These are phyloP conservation scores for Latrodectus hesperus DNA, from an alignment of 2,888 invertebrate species.

Conservation along the genomic window DNA sequence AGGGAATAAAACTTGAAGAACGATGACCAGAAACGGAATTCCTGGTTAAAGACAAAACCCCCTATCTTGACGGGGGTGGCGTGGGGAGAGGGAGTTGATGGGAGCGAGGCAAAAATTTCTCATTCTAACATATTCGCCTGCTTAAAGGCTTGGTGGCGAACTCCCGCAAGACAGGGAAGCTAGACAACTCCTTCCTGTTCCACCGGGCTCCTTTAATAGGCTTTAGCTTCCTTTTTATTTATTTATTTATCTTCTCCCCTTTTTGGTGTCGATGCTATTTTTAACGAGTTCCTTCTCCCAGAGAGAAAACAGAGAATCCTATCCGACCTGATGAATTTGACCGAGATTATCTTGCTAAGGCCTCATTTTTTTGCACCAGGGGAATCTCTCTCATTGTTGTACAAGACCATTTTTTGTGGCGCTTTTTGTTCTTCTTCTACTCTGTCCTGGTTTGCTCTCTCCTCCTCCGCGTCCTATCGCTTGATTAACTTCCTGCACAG, in stretches of 20 bases:
- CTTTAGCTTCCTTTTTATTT: conserved; percentile 37
- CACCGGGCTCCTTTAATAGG: conserved; percentile 39
- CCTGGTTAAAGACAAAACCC: conserved; percentile 68
- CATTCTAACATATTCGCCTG: conserved; percentile 68
- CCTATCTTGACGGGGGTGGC: conserved; percentile 60
- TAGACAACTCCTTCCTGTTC: conserved; percentile 49
- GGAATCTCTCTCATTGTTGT: background rate
- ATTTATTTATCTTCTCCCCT: background rate
- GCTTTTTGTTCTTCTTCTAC: conserved; percentile 2
- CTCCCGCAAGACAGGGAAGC: conserved; percentile 60
- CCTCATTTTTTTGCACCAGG: conserved; percentile 37
- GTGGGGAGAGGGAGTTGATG: conserved; percentile 7
- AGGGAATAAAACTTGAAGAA: conserved; percentile 40
- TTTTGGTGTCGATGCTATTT: conserved; percentile 55
- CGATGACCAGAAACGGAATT: conserved; percentile 56
- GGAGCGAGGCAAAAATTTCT: conserved; percentile 48
- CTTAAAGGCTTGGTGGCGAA: conserved; percentile 64
- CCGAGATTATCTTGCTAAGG: conserved; percentile 63
- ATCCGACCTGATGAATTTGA: conserved; percentile 68
- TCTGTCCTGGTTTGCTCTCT: conserved; percentile 9
- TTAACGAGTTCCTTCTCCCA: conserved; percentile 50
- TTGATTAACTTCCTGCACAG: conserved; percentile 67
- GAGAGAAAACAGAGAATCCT: conserved; percentile 42
- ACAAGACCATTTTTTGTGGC: conserved; percentile 4
- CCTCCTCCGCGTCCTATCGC: conserved; percentile 12